Percentiles rank a stretch among this genome's conserved stretches.
These are phyloP conservation scores for Botia kubotai DNA, from an alignment of 2,797 vertebrate genomes.

Conservation along the genomic window DNA sequence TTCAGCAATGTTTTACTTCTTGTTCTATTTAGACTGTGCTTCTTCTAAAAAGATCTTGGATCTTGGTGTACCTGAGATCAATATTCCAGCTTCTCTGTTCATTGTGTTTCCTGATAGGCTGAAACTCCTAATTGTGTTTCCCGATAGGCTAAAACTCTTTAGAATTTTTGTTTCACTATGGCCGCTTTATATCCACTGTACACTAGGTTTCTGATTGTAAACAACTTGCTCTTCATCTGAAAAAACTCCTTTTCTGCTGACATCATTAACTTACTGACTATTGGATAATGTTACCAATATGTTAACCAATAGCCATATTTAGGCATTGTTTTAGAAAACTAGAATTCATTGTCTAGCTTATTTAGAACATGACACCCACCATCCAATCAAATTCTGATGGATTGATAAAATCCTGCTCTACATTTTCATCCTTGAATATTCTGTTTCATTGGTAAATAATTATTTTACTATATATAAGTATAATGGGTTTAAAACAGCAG, in stretches of 20 bases:
- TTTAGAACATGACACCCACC: not conserved
- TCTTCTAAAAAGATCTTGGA: not conserved
- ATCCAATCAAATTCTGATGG: not conserved
- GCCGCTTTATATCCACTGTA: no score
- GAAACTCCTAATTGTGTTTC: not conserved
- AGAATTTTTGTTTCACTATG: no score
- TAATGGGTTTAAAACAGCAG: not conserved
- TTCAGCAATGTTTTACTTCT: not conserved
- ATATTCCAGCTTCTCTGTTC: not conserved
- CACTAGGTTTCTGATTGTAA: no score
- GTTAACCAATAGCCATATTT: no score
- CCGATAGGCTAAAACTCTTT: not conserved
- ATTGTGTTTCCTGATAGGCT: not conserved
- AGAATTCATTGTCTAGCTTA: not conserved
- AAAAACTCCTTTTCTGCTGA: no score
- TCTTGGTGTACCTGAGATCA: not conserved
- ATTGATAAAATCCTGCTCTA: no score
- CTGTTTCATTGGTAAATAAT: no score
- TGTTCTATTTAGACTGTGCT: not conserved
- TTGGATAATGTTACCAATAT: no score
- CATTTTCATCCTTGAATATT: no score
- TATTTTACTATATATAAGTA: not conserved
- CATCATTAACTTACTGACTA: no score
- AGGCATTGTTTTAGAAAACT: not conserved
- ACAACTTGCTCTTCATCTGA: no score